Percentiles rank a stretch among this genome's conserved stretches.
Evolutionary conservation across 1,140 invertebrate genomes (phyloP).

Genomic region (Aphelenchoides fujianensis): DNA sequence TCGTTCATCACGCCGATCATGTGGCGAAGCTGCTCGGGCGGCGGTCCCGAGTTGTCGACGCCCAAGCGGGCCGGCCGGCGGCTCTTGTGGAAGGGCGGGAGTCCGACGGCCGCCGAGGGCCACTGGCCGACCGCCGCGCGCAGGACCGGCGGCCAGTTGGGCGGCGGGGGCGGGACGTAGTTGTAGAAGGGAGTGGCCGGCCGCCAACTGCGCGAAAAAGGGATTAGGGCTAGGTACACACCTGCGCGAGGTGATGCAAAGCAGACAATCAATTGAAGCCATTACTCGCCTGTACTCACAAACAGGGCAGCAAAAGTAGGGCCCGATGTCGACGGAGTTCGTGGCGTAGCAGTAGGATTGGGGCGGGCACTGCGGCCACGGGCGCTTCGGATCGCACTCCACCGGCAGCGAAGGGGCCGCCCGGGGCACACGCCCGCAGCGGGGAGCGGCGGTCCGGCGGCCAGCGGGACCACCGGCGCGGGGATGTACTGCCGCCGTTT

Average conservation of each 20-base stretch:
- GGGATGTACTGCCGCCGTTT: constrained; percentile 31
- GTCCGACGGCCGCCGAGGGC: constrained; percentile 38
- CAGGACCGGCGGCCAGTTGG: constrained; percentile 35
- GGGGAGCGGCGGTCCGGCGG: constrained; percentile 17
- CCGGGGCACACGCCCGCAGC: constrained; percentile 49
- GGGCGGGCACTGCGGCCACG: constrained; percentile 61
- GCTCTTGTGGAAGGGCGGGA: constrained; percentile 39
- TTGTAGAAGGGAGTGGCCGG: constrained; percentile 62
- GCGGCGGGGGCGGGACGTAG: constrained; percentile 58
- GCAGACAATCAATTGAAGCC: background rate
- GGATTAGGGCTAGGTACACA: background rate
- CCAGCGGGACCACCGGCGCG: constrained; percentile 31
- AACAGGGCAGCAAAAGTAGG: constrained; percentile 62
- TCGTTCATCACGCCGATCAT: constrained; percentile 56
- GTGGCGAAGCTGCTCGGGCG: constrained; percentile 40
- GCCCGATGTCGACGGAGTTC: constrained; percentile 61
- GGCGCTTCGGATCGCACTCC: constrained; percentile 62
- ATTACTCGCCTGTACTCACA: constrained; percentile 48
- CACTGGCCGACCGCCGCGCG: constrained; percentile 1
- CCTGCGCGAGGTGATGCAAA: background rate
- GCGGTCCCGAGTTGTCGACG: constrained; percentile 29
- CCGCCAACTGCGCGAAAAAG: constrained; percentile 34
- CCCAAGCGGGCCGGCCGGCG: constrained; percentile 21
- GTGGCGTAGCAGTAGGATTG: constrained; percentile 62
- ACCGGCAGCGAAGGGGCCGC: constrained; percentile 59